Evolutionary conservation across 64 coral and sea anemone species (phyloP).

Genomic region (Trachythela sp.): DNA sequence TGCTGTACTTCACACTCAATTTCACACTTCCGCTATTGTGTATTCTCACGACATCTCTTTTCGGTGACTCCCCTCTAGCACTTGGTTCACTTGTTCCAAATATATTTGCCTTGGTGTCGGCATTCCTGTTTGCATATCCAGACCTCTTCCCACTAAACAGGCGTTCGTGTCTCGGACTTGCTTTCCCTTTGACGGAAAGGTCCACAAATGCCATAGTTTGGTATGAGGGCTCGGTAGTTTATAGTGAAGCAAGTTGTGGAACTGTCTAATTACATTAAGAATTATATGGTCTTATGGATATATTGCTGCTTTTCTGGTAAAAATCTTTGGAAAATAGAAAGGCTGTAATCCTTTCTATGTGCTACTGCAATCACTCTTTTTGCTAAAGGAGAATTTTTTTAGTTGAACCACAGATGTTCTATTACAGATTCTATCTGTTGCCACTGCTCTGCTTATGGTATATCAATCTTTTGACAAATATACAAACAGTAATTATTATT

Average conservation of each 20-base stretch:
- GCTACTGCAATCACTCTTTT: no score
- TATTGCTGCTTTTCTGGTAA: no score
- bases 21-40: not conserved
- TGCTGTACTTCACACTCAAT: not conserved
- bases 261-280: no score
- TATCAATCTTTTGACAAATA: no score
- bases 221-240: not conserved
- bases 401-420: no score
- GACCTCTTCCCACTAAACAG: not conserved
- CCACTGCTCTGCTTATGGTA: no score
- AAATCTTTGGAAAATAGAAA: no score
- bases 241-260: not conserved
- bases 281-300: no score
- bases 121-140: not conserved
- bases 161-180: not conserved
- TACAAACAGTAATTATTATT: no score
- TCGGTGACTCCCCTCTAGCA: not conserved
- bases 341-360: no score
- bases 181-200: not conserved
- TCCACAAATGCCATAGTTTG: not conserved
- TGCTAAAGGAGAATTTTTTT: no score
- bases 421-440: no score
- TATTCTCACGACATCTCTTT: not conserved
- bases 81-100: not conserved
- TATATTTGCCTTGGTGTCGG: slow-evolving; percentile 11